Evolutionary conservation across 2,113 vertebrate genomes (phyloP).

Genomic region (Axis porcinus): DNA sequence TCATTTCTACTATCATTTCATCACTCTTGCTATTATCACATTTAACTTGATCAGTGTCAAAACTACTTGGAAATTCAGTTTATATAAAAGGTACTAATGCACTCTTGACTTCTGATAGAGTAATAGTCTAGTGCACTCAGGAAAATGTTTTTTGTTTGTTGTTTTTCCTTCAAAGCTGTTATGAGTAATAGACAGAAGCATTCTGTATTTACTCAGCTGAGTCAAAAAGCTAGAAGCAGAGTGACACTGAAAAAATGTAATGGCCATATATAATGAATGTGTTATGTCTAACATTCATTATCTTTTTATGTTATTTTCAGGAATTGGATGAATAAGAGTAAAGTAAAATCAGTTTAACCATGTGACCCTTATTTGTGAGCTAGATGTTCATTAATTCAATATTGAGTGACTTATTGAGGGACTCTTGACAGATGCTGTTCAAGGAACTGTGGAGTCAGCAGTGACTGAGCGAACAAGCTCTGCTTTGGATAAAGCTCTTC

Average conservation of each 20-base stretch:
- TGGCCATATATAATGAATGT: not conserved
- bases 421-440: not conserved
- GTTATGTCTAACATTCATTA: not conserved
- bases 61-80: conserved; percentile 64
- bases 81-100: conserved; percentile 59
- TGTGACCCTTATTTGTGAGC: not conserved
- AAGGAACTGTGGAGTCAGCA: not conserved
- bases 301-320: not conserved
- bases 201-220: not conserved
- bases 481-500: not conserved
- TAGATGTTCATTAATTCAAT: not conserved
- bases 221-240: conserved; percentile 46
- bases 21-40: conserved; percentile 69
- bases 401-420: not conserved
- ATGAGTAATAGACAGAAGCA: not conserved
- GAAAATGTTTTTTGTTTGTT: conserved; percentile 15
- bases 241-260: not conserved
- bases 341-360: not conserved
- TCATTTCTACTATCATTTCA: conserved; percentile 73
- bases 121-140: conserved; percentile 60
- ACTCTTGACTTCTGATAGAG: conserved; percentile 66
- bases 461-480: not conserved
- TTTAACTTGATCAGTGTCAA: conserved; percentile 78
- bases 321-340: not conserved
- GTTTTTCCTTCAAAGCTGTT: conserved; percentile 22